Conservation (phyloP, 2,797 vertebrate species). For the Gymnoscopelus braueri region DNA sequence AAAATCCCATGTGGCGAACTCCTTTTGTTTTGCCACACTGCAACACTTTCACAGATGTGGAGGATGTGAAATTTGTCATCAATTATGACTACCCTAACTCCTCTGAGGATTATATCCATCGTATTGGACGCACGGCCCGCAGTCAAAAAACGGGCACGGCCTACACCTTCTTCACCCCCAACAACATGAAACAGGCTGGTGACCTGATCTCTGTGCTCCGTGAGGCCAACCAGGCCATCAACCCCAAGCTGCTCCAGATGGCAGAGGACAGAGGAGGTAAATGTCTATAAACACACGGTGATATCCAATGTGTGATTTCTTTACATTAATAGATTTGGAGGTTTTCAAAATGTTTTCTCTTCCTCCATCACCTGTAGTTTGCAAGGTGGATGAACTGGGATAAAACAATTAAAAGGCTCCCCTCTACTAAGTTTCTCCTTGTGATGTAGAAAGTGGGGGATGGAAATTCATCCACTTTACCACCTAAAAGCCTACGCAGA, state of each 20-base stretch:
- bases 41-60: slow-evolving; percentile 99
- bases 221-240: slow-evolving; percentile 98
- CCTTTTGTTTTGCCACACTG: slow-evolving; percentile 96
- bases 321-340: not conserved
- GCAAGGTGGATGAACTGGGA: too few species aligned
- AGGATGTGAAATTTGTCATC: slow-evolving; percentile 99
- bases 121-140: slow-evolving; percentile 97
- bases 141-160: slow-evolving; percentile 99
- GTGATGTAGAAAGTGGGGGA: too few species aligned
- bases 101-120: slow-evolving; percentile 99
- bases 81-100: slow-evolving; percentile 99
- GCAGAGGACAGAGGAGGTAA: slow-evolving; percentile 97
- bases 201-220: slow-evolving; percentile 98
- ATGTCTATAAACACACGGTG: not conserved
- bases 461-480: too few species aligned
- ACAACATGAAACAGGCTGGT: slow-evolving; percentile 97
- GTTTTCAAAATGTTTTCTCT: too few species aligned
- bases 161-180: slow-evolving; percentile 99
- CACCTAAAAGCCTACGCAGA: too few species aligned
- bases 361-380: too few species aligned
- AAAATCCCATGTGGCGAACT: slow-evolving; percentile 88
- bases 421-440: too few species aligned
- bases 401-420: too few species aligned
- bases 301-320: not conserved
- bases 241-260: slow-evolving; percentile 96